Percentiles rank a stretch among this genome's conserved stretches.
These are phyloP conservation scores for Crocallis elinguaria DNA, from an alignment of 2,888 invertebrate genomes.

Conservation along the genomic window DNA sequence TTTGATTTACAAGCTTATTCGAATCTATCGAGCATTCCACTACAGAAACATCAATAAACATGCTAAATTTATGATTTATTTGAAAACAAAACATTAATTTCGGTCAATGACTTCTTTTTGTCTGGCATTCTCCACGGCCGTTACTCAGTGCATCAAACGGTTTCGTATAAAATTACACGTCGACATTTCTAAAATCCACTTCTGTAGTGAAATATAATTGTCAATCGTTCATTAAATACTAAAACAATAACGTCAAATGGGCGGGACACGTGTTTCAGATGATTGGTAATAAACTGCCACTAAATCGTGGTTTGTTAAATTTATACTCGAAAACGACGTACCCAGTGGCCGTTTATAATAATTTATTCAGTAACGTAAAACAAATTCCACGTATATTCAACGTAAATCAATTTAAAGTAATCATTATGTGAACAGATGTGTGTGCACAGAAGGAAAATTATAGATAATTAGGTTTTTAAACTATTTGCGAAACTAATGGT, in stretches of 20 bases:
- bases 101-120: neutral
- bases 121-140: slow-evolving; percentile 9
- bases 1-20: slow-evolving; percentile 62
- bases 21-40: too few species aligned
- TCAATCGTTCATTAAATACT: slow-evolving; percentile 38
- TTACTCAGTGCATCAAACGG: slow-evolving; percentile 23
- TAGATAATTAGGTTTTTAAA: slow-evolving; percentile 19
- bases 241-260: slow-evolving; percentile 38
- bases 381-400: slow-evolving; percentile 35
- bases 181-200: slow-evolving; percentile 32
- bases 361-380: slow-evolving; percentile 39
- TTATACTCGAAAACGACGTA: slow-evolving; percentile 43
- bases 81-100: neutral
- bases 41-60: neutral
- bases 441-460: slow-evolving; percentile 15
- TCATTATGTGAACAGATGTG: slow-evolving; percentile 35
- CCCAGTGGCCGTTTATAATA: slow-evolving; percentile 36
- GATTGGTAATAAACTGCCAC: slow-evolving; percentile 38
- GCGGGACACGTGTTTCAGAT: slow-evolving; percentile 37
- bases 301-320: slow-evolving; percentile 43
- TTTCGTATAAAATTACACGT: slow-evolving; percentile 10
- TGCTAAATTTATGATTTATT: neutral
- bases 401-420: slow-evolving; percentile 37
- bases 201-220: slow-evolving; percentile 37
- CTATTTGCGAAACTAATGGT: slow-evolving; percentile 19